These are phyloP conservation scores for Otus sunia DNA, from an alignment of 2,113 vertebrate species.

Conservation along the genomic window DNA sequence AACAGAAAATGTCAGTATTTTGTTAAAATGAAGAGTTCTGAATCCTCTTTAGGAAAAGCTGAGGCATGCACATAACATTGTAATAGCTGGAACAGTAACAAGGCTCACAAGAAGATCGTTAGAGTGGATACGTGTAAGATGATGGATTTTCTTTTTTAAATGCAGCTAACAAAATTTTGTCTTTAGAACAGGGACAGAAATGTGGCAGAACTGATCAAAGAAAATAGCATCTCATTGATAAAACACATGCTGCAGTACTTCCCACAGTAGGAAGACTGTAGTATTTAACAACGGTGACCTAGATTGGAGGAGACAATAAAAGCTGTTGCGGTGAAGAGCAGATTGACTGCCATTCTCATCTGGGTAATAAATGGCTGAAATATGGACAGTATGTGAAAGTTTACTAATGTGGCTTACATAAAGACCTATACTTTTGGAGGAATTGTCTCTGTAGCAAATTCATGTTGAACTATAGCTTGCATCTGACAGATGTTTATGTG, in stretches of 20 bases:
- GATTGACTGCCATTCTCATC: constrained; percentile 74
- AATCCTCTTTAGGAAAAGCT: constrained; percentile 71
- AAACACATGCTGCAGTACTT: constrained; percentile 36
- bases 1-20: constrained; percentile 59
- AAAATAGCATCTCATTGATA: constrained; percentile 34
- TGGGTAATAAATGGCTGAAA: constrained; percentile 74
- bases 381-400: constrained; percentile 34
- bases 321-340: constrained; percentile 76
- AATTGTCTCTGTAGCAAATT: constrained; percentile 14
- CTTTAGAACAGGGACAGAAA: constrained; percentile 28
- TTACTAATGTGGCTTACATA: constrained; percentile 59
- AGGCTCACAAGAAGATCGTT: neutral
- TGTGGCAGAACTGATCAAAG: constrained; percentile 22
- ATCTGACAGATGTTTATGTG: constrained; percentile 2
- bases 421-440: constrained; percentile 12
- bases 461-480: neutral
- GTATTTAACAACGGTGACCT: constrained; percentile 78
- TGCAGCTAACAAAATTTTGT: neutral
- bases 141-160: neutral
- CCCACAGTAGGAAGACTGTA: constrained; percentile 27
- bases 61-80: constrained; percentile 14
- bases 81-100: constrained; percentile 15
- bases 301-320: constrained; percentile 76
- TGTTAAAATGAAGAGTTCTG: constrained; percentile 58
- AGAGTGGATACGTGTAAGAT: neutral